Evolutionary conservation across 1,140 invertebrate species (phyloP).

Genomic region (Macrotrachela quadricornifera): DNA sequence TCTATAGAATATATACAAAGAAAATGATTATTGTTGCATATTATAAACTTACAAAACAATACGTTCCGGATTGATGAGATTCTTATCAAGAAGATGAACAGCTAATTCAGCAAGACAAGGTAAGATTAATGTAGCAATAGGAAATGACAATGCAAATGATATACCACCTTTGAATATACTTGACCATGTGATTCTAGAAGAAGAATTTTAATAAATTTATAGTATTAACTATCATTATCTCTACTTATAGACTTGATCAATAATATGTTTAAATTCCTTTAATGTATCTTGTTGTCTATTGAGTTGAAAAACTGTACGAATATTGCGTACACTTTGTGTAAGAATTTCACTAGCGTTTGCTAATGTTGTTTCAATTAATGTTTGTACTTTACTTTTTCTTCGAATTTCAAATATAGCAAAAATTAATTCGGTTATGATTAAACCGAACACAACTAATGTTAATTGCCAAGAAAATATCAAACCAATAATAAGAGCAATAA

Average conservation of each 20-base stretch:
- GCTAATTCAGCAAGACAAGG: too few relatives aligned
- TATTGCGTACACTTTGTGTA: not conserved
- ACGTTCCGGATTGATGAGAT: too few relatives aligned
- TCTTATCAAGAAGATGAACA: too few relatives aligned
- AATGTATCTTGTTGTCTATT: not conserved
- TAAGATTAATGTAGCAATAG: too few relatives aligned
- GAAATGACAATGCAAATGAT: too few relatives aligned
- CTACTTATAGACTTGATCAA: not conserved
- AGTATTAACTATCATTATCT: too few relatives aligned
- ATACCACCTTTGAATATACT: too few relatives aligned
- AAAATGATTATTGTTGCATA: too few relatives aligned
- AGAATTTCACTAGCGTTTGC: not conserved
- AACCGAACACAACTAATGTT: constrained; percentile 49
- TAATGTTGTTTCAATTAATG: not conserved
- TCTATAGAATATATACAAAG: too few relatives aligned
- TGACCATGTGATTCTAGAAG: too few relatives aligned
- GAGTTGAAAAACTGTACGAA: not conserved
- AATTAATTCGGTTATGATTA: constrained; percentile 50
- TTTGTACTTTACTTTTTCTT: not conserved
- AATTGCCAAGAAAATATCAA: constrained; percentile 59
- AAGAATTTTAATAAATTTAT: too few relatives aligned
- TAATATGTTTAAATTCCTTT: not conserved
- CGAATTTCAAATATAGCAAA: constrained; percentile 37
- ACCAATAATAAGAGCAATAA: constrained; percentile 44
- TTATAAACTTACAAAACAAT: too few relatives aligned